A percentile compares a stretch with the other conserved stretches of the same genome.
These are phyloP conservation scores for Drosophila paucipuncta DNA, from an alignment of 2,888 invertebrate species.

Conservation along the genomic window DNA sequence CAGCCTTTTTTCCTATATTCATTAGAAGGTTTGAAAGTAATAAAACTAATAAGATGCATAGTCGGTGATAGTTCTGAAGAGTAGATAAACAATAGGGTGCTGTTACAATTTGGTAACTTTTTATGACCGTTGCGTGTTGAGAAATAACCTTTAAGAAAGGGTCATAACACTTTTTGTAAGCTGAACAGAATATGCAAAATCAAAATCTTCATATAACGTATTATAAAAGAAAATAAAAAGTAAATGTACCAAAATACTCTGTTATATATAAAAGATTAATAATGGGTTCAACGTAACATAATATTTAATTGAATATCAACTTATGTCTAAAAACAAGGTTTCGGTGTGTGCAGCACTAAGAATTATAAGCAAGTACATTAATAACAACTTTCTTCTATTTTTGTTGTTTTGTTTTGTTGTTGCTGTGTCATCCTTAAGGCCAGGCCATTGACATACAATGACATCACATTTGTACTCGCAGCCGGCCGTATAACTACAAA, in stretches of 20 bases:
- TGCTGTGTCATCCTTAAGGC: slow-evolving; percentile 46
- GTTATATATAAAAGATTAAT: no score
- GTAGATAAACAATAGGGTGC: background rate
- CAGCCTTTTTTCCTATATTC: background rate
- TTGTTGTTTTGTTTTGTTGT: slow-evolving; percentile 15
- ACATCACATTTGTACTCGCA: slow-evolving; percentile 51
- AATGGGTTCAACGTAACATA: background rate
- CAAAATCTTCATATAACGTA: background rate
- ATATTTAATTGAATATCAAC: background rate
- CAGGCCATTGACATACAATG: slow-evolving; percentile 63
- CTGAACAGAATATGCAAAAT: background rate
- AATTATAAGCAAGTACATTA: slow-evolving; percentile 28
- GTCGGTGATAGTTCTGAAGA: background rate
- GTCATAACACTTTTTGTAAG: background rate
- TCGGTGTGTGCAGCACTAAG: slow-evolving; percentile 22
- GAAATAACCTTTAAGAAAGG: background rate
- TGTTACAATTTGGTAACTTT: slow-evolving; percentile 1
- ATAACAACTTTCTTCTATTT: slow-evolving; percentile 48
- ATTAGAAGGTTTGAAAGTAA: slow-evolving; percentile 6
- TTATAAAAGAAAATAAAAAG: background rate
- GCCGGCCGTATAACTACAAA: slow-evolving; percentile 35
- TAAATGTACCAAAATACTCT: background rate
- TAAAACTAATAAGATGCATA: slow-evolving; percentile 4
- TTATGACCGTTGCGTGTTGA: background rate
- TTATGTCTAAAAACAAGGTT: background rate